Conservation (phyloP, 2,113 vertebrate species). For the Paraplagusia blochii region DNA sequence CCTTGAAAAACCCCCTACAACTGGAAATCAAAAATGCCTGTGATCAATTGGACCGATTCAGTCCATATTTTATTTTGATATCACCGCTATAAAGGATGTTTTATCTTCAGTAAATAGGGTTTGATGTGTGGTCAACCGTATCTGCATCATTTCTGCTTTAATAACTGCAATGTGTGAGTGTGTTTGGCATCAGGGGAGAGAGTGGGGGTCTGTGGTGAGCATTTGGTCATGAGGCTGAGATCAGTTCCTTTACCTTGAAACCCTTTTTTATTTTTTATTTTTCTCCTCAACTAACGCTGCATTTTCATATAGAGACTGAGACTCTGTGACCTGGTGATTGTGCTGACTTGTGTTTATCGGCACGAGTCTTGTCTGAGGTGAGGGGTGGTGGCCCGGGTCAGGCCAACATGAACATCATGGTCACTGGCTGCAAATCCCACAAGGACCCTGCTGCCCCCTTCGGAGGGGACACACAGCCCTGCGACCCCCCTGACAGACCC, state of each 20-base stretch:
- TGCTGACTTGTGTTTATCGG: slow-evolving; percentile 47
- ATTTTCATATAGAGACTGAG: slow-evolving; percentile 44
- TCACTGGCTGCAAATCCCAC: slow-evolving; percentile 63
- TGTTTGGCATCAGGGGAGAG: not conserved
- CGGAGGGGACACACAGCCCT: slow-evolving; percentile 61
- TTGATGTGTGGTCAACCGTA: not conserved
- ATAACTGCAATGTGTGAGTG: not conserved
- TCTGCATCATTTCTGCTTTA: not conserved
- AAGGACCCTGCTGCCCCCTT: slow-evolving; percentile 45
- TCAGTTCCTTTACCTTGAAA: not conserved
- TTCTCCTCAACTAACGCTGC: slow-evolving; percentile 17
- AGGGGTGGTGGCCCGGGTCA: slow-evolving; percentile 55
- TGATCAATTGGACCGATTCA: not conserved
- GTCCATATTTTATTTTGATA: not conserved
- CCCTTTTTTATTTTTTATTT: too few relatives aligned
- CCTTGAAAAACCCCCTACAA: not conserved
- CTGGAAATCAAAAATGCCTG: not conserved
- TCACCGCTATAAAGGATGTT: not conserved
- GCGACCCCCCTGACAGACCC: slow-evolving; percentile 48
- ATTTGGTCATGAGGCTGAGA: not conserved
- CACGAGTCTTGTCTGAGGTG: slow-evolving; percentile 39
- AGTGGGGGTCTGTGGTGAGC: not conserved
- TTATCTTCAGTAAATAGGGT: not conserved
- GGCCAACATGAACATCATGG: slow-evolving; percentile 56
- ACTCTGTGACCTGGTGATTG: slow-evolving; percentile 53